Base-by-base conservation (phyloP, 2,888 invertebrate species). In the Dilophus febrilis region DNA sequence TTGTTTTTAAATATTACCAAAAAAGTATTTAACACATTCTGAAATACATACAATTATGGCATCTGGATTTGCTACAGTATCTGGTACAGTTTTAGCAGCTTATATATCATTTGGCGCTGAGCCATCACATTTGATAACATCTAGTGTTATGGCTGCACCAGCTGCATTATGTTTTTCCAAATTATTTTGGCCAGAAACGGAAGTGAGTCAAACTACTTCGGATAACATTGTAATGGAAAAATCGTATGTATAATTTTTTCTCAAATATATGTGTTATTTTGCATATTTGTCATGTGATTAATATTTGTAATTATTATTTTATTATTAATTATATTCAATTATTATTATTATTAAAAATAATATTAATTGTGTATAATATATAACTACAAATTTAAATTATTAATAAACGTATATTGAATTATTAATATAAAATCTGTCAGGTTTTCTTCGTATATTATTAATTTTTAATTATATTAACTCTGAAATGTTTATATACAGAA, bases 121-220 rank as follows among this genome's bases (percentile, higher is more conserved):
- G 37, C 77, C 95, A 0, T 74, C 83, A 1, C 86, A 94, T 59
- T 64, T 97, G 30, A 77, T 97, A 45, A 87, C 92, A 0, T 87
- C 95, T 12, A 86, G 87, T 45, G 81, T 97, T 1, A 94, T 97
- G 94, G 87, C 92, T 0, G 94, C 95, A 0, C 95, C 95, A 0
- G 90, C 91, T 0, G 83, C 94, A 0, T 61, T 97, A 22, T 88
- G 87, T 50, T 83, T 75, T 53, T 74, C 91, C 11, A 97, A 97
- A 59, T 66, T 98, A 0, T 70, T 92, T 51, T 81, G 84, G 65
- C 97, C 97, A 0, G 97, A 97, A 66, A 86, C 82, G 0, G 81
- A 86, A 51, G 67, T 76, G 42, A 79, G 86, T 0, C 66, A 73
- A 46, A 83, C 87, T 0, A 75, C 76, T 0, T 73, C 78, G 1